Percentiles rank a stretch among this genome's conserved stretches.
phyloP scores from a whole-genome alignment of 1,140 invertebrate genomes.

The Coelopa frigida region DNA sequence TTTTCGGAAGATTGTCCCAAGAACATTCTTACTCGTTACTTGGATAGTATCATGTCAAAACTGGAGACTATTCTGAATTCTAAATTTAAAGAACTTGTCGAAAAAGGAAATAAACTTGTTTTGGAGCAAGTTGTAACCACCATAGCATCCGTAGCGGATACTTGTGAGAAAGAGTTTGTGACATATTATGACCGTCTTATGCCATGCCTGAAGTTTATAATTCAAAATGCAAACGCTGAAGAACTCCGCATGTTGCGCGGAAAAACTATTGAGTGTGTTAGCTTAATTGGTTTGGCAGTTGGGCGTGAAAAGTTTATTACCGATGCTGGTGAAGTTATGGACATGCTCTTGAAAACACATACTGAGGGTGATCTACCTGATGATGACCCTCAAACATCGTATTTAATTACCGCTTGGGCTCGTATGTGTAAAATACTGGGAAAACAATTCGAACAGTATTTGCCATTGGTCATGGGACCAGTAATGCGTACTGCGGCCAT shows the following conservation, averaged over 20 bases:
- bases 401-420: constrained; percentile 98
- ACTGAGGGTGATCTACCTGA: constrained; percentile 75
- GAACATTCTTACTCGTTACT: constrained; percentile 81
- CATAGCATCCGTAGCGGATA: constrained; percentile 98
- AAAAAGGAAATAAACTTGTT: constrained; percentile 92
- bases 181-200: constrained; percentile 84
- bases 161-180: constrained; percentile 93
- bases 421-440: constrained; percentile 96
- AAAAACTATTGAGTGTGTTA: constrained; percentile 98
- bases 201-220: constrained; percentile 96
- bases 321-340: constrained; percentile 96
- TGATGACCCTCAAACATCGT: constrained; percentile 96
- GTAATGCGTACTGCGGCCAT: constrained; percentile 92
- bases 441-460: constrained; percentile 91
- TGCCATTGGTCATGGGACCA: constrained; percentile 95
- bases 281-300: constrained; percentile 95
- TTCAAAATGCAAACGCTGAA: constrained; percentile 82
- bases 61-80: constrained; percentile 82
- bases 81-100: constrained; percentile 91
- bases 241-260: constrained; percentile 85
- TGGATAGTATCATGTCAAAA: constrained; percentile 85
- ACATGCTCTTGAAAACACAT: constrained; percentile 87
- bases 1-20: constrained; percentile 99
- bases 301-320: constrained; percentile 89
- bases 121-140: constrained; percentile 96